phyloP scores from a whole-genome alignment of 2,888 invertebrate species.

The Euzetes globulus region DNA sequence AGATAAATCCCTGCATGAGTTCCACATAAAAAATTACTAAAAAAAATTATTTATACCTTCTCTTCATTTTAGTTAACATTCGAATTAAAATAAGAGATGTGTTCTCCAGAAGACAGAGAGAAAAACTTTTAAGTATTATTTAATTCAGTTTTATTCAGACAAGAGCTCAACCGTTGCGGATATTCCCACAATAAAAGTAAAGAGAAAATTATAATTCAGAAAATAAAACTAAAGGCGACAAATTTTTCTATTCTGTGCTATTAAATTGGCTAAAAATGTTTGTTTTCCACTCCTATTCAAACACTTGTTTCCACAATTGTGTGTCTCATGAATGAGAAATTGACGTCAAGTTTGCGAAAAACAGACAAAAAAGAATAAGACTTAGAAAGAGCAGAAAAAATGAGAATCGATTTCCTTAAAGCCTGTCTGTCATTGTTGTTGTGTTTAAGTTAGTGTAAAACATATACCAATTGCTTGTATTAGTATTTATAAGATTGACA shows the following conservation, averaged over 20 bases:
- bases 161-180: background rate
- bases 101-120: too few relatives aligned
- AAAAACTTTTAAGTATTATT: slow-evolving; percentile 1
- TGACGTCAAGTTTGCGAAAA: background rate
- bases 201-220: background rate
- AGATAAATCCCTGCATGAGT: too few relatives aligned
- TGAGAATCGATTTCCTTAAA: too few relatives aligned
- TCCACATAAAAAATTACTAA: too few relatives aligned
- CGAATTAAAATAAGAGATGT: background rate
- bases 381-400: background rate
- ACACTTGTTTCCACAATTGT: too few relatives aligned
- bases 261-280: too few relatives aligned
- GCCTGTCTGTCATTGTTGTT: background rate
- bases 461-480: slow-evolving; percentile 3
- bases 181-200: slow-evolving; percentile 4
- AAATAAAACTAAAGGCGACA: too few relatives aligned
- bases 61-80: background rate
- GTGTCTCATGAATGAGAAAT: too few relatives aligned
- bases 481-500: background rate
- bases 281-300: too few relatives aligned
- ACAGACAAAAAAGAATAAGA: background rate
- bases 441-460: slow-evolving; percentile 10
- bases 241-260: too few relatives aligned
- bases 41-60: too few relatives aligned
- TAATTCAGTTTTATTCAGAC: background rate